Evolutionary conservation across 1,140 invertebrate species (phyloP).

Genomic region (Aphelinus atriplicis): DNA sequence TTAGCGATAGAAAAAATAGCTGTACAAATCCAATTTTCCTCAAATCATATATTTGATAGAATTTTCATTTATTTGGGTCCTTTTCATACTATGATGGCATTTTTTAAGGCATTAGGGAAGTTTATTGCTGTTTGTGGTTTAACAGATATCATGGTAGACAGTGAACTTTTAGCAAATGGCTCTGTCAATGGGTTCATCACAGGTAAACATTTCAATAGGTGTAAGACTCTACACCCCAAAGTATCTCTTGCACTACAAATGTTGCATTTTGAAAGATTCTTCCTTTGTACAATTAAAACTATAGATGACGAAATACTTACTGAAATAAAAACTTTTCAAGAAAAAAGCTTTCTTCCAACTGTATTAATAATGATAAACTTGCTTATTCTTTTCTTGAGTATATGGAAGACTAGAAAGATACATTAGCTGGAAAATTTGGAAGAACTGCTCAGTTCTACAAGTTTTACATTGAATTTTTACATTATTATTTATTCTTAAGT

Average conservation of each 20-base stretch:
- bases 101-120: conserved; percentile 56
- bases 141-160: conserved; percentile 56
- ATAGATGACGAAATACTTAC: neutral
- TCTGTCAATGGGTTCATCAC: conserved; percentile 52
- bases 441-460: conserved; percentile 54
- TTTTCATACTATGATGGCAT: conserved; percentile 65
- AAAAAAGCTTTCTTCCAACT: too few species aligned
- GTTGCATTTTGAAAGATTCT: conserved; percentile 57
- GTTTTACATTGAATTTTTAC: conserved; percentile 48
- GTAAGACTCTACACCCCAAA: conserved; percentile 42
- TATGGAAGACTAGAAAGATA: conserved; percentile 38
- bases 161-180: conserved; percentile 50
- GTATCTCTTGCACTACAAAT: conserved; percentile 53
- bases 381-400: neutral
- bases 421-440: conserved; percentile 47
- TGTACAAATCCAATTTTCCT: conserved; percentile 52
- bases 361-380: too few species aligned
- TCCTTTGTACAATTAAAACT: conserved; percentile 39
- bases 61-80: conserved; percentile 66
- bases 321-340: too few species aligned
- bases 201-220: conserved; percentile 55
- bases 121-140: conserved; percentile 61
- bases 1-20: conserved; percentile 59
- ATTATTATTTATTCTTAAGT: conserved; percentile 48
- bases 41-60: conserved; percentile 55